Evolutionary conservation across 2,888 invertebrate species (phyloP).

Genomic region (Drosophila kambysellisi): DNA sequence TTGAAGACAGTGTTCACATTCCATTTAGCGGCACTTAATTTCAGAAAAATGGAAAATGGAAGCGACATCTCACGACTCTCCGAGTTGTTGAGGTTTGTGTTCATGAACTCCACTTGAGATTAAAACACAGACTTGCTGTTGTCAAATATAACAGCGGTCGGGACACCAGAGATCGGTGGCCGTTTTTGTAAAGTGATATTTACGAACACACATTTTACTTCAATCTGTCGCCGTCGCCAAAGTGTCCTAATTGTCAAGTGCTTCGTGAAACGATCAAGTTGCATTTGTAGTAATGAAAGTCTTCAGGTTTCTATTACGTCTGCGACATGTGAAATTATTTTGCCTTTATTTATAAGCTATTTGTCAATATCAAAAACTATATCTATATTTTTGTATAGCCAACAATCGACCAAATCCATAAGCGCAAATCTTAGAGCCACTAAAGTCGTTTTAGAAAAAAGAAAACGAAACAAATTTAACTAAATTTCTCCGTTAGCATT

Average conservation of each 20-base stretch:
- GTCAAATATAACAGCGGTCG: slow-evolving; percentile 71
- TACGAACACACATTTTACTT: slow-evolving; percentile 40
- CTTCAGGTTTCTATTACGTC: slow-evolving; percentile 21
- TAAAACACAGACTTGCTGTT: slow-evolving; percentile 52
- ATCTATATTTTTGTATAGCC: not conserved
- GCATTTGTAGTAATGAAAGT: slow-evolving; percentile 36
- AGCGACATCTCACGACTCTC: slow-evolving; percentile 10
- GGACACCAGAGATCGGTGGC: slow-evolving; percentile 39
- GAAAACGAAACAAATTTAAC: slow-evolving; percentile 46
- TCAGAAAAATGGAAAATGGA: slow-evolving; percentile 27
- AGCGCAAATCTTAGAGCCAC: slow-evolving; percentile 6
- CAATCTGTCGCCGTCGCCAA: slow-evolving; percentile 41
- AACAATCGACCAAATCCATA: slow-evolving; percentile 11
- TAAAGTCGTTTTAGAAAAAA: slow-evolving; percentile 19
- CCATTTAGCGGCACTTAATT: slow-evolving; percentile 55
- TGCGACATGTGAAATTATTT: slow-evolving; percentile 40
- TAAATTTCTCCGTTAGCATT: slow-evolving; percentile 55
- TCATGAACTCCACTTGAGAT: slow-evolving; percentile 71
- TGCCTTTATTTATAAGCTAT: slow-evolving; percentile 20
- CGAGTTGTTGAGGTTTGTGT: slow-evolving; percentile 55
- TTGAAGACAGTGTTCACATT: slow-evolving; percentile 49
- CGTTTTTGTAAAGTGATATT: slow-evolving; percentile 42
- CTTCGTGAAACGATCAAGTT: slow-evolving; percentile 40
- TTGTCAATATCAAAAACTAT: slow-evolving; percentile 28
- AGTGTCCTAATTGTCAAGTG: slow-evolving; percentile 43